These are phyloP conservation scores for Arenicola marina DNA, from an alignment of 2,888 invertebrate genomes.

Conservation along the genomic window DNA sequence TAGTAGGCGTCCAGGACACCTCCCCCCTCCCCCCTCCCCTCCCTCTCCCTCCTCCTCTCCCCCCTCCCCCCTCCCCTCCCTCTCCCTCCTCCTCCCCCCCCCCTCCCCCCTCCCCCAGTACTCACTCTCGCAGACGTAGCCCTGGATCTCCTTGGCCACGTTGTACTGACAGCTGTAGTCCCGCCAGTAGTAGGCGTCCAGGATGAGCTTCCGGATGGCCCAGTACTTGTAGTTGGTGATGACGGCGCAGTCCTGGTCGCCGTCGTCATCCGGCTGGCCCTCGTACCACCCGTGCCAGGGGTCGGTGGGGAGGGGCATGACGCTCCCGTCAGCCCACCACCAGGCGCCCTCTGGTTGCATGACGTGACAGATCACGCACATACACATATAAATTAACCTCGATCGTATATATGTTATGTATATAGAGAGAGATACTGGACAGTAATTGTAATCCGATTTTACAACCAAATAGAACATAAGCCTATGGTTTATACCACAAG, in stretches of 20 bases:
- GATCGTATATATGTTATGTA: too few relatives aligned
- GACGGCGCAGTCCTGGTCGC: slow-evolving; percentile 19
- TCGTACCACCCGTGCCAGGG: slow-evolving; percentile 23
- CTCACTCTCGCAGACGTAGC: slow-evolving; percentile 31
- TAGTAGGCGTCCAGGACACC: slow-evolving; percentile 14
- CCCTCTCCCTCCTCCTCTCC: too few relatives aligned
- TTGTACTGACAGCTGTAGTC: slow-evolving; percentile 25
- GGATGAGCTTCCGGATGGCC: slow-evolving; percentile 12
- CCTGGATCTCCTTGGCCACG: slow-evolving; percentile 25
- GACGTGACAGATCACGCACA: too few relatives aligned
- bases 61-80: too few relatives aligned
- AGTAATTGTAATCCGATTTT: too few relatives aligned
- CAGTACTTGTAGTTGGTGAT: slow-evolving; percentile 27
- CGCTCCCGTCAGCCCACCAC: slow-evolving; percentile 16
- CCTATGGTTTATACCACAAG: too few relatives aligned
- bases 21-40: too few relatives aligned
- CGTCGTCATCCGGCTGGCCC: slow-evolving; percentile 18
- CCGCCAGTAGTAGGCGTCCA: slow-evolving; percentile 21
- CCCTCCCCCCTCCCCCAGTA: too few relatives aligned
- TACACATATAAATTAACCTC: too few relatives aligned
- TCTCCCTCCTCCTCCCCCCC: too few relatives aligned
- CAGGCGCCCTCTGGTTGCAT: slow-evolving; percentile 13
- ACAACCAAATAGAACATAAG: too few relatives aligned
- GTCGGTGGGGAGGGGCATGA: slow-evolving; percentile 14
- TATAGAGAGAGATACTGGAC: too few relatives aligned